Evolutionary conservation across 1,140 invertebrate species (phyloP).

Genomic region (Adelges cooleyi): DNA sequence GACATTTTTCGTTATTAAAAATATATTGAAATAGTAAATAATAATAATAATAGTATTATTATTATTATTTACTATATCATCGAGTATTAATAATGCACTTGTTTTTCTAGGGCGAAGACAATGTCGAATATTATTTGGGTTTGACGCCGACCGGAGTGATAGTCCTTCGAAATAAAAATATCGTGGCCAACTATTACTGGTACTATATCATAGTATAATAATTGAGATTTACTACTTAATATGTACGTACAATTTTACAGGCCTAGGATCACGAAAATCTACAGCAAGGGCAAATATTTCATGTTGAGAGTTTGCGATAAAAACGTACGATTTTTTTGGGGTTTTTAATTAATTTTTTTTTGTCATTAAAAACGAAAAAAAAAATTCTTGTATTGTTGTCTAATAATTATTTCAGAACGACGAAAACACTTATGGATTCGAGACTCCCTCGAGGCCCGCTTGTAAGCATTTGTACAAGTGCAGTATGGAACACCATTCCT

Average conservation of each 20-base stretch:
- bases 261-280: slow-evolving; percentile 89
- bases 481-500: slow-evolving; percentile 94
- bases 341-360: slow-evolving; percentile 29
- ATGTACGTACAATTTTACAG: slow-evolving; percentile 36
- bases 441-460: slow-evolving; percentile 84
- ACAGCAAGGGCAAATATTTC: slow-evolving; percentile 91
- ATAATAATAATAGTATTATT: slow-evolving; percentile 32
- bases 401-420: slow-evolving; percentile 57
- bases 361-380: slow-evolving; percentile 10
- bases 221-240: too few relatives aligned
- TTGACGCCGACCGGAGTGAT: slow-evolving; percentile 95
- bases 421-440: slow-evolving; percentile 89
- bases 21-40: too few relatives aligned
- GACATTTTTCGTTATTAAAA: too few relatives aligned
- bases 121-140: slow-evolving; percentile 91
- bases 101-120: slow-evolving; percentile 79
- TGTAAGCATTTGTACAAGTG: slow-evolving; percentile 98
- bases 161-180: slow-evolving; percentile 86
- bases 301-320: slow-evolving; percentile 91
- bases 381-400: slow-evolving; percentile 6
- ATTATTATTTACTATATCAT: not conserved
- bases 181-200: slow-evolving; percentile 99
- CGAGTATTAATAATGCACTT: slow-evolving; percentile 31
- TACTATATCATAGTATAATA: slow-evolving; percentile 33
- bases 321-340: slow-evolving; percentile 57